Evolutionary conservation across 2,888 invertebrate species (phyloP), one percentile per base, ranked within the genome.

Genomic region (Epinotia brunnichana): DNA sequence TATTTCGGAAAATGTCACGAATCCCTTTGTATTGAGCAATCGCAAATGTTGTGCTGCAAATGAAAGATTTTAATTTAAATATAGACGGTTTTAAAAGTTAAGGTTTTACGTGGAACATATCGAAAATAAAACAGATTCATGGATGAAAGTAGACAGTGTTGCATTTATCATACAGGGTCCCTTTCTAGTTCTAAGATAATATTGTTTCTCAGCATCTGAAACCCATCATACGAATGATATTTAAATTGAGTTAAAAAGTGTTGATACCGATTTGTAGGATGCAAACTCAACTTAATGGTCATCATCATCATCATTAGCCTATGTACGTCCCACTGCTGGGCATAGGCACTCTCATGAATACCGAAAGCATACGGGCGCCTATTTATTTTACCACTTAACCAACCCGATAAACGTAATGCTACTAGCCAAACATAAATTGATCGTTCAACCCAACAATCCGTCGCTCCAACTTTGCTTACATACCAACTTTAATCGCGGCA

Each of bases 391-490:
- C 21, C 21, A 44, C 24, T 63, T 51, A 35, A 29, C 51, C 24
- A 63, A 53, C 13, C 5, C n/a, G 35, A 63, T 19, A 51, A 53
- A 63, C n/a, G 13, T 53, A 39, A 35, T 53, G 41, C 21, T 19
- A 41, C 35, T 19, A 9, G 21, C 56, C 21, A 5, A 66, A 56
- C 5, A 63, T 63, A 29, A 54, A 39, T 41, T 56, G 7, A 19
- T 64, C 21, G 53, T 39, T 19, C 35, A n/a, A 48, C 48, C 67
- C 0, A 2, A 39, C 59, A 61, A 61, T 54, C 61, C 56, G 61
- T 62, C 29, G 13, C 60, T 54, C 41, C 62, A 56, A 66, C 39
- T 56, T 41, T 66, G 56, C 44, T 69, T 62, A 39, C 24, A 54
- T 60, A 41, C 24, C 9, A 54, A 61, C n/a, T 62, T 53, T 69